These are phyloP conservation scores for Mesaphorura yosii DNA, from an alignment of 1,140 invertebrate genomes.

Conservation along the genomic window DNA sequence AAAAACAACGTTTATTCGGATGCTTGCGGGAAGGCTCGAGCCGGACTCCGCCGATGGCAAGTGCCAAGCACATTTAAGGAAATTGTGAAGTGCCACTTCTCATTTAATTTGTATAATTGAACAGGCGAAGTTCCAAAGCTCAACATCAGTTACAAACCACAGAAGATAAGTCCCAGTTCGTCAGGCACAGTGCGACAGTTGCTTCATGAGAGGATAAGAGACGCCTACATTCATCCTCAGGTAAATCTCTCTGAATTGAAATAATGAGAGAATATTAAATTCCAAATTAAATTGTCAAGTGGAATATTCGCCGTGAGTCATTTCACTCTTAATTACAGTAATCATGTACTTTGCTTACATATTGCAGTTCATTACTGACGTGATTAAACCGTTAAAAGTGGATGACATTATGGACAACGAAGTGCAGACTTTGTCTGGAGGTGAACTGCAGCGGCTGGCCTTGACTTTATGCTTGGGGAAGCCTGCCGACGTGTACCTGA, in stretches of 20 bases:
- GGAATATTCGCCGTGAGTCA: no score
- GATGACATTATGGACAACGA: constrained; percentile 98
- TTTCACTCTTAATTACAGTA: constrained; percentile 9
- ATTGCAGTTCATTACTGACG: constrained; percentile 93
- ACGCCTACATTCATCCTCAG: constrained; percentile 93
- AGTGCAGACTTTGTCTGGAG: constrained; percentile 96
- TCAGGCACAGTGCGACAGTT: constrained; percentile 82
- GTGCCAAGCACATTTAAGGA: no score
- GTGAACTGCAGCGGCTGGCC: constrained; percentile 96
- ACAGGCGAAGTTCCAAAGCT: constrained; percentile 71
- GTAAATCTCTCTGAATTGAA: constrained; percentile 34
- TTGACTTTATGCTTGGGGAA: constrained; percentile 92
- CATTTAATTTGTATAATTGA: constrained; percentile 7
- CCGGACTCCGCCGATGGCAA: constrained; percentile 86
- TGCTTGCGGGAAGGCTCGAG: constrained; percentile 89
- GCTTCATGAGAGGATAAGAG: constrained; percentile 89
- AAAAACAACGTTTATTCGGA: constrained; percentile 97
- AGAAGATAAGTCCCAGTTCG: constrained; percentile 98
- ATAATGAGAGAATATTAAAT: background rate
- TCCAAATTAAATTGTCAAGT: background rate
- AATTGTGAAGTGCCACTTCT: constrained; percentile 41
- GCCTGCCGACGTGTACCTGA: constrained; percentile 96
- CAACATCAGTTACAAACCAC: constrained; percentile 98
- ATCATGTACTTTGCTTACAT: constrained; percentile 5
- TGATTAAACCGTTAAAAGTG: constrained; percentile 96